Evolutionary conservation across 1,140 invertebrate genomes (phyloP).

Genomic region (Drosophila pruinosa): DNA sequence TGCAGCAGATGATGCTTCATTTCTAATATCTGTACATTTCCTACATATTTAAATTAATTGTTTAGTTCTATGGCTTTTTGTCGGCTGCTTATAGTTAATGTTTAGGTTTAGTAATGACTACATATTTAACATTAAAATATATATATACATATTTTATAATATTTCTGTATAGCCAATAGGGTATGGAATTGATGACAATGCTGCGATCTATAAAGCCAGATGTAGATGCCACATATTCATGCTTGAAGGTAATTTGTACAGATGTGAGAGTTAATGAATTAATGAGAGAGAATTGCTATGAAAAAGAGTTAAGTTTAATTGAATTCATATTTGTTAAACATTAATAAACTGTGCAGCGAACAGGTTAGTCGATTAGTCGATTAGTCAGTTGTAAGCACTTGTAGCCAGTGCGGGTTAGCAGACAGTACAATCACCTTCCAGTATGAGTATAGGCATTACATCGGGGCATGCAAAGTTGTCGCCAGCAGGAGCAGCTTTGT

Average conservation of each 20-base stretch:
- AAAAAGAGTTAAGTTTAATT: neutral
- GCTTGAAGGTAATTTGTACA: slow-evolving; percentile 59
- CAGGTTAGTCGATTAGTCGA: neutral
- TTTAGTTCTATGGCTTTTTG: too few relatives aligned
- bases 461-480: slow-evolving; percentile 78
- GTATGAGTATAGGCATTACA: slow-evolving; percentile 82
- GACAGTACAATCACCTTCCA: slow-evolving; percentile 81
- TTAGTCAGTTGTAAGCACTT: slow-evolving; percentile 37
- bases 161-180: too few relatives aligned
- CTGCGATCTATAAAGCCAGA: slow-evolving; percentile 14
- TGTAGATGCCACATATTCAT: slow-evolving; percentile 49
- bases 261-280: slow-evolving; percentile 29
- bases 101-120: too few relatives aligned
- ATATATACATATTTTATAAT: too few relatives aligned
- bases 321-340: neutral
- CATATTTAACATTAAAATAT: too few relatives aligned
- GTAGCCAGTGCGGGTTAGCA: slow-evolving; percentile 42
- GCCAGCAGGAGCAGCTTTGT: slow-evolving; percentile 31
- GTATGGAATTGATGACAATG: slow-evolving; percentile 1
- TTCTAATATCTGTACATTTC: too few relatives aligned
- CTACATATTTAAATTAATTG: too few relatives aligned
- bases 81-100: too few relatives aligned
- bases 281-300: neutral
- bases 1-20: too few relatives aligned
- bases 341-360: slow-evolving; percentile 57